A percentile compares a stretch with the other conserved stretches of the same genome.
phyloP scores from a whole-genome alignment of 2,113 vertebrate species.

The Xiphophorus hellerii region DNA sequence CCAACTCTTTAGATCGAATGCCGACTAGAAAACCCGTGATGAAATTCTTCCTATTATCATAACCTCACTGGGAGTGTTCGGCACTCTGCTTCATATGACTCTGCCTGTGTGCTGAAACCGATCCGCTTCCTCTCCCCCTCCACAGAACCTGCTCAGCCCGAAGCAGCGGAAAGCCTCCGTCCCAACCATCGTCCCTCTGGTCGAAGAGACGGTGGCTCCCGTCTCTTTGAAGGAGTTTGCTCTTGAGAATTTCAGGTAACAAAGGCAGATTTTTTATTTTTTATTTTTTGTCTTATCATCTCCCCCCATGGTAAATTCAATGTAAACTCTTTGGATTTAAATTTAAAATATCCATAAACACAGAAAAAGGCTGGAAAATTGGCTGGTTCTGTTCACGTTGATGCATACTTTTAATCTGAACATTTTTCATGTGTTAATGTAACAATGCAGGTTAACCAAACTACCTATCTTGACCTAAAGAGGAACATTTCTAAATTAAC shows the following conservation, averaged over 20 bases:
- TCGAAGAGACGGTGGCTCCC: slow-evolving; percentile 72
- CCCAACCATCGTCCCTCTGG: background rate
- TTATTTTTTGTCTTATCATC: background rate
- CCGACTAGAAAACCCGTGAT: background rate
- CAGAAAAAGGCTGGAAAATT: too few relatives aligned
- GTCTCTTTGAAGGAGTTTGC: slow-evolving; percentile 91
- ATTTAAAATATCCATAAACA: too few relatives aligned
- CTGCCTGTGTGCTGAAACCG: slow-evolving; percentile 13
- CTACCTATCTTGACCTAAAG: too few relatives aligned
- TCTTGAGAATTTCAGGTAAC: slow-evolving; percentile 89
- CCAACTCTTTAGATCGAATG: background rate
- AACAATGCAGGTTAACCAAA: too few relatives aligned
- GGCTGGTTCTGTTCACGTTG: too few relatives aligned
- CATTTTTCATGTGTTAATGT: too few relatives aligned
- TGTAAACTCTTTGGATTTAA: too few relatives aligned
- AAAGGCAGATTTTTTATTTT: too few relatives aligned
- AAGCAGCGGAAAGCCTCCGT: slow-evolving; percentile 72
- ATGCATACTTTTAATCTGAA: too few relatives aligned
- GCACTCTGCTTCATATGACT: background rate
- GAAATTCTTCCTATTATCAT: background rate
- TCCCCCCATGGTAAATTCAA: too few relatives aligned
- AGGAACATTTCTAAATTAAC: too few relatives aligned
- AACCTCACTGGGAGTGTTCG: background rate
- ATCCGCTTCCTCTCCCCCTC: slow-evolving; percentile 35
- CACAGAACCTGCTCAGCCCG: slow-evolving; percentile 84